A percentile compares a stretch with the other conserved stretches of the same genome.
Conservation (phyloP, 2,113 vertebrate genomes). For the Eptesicus fuscus region DNA sequence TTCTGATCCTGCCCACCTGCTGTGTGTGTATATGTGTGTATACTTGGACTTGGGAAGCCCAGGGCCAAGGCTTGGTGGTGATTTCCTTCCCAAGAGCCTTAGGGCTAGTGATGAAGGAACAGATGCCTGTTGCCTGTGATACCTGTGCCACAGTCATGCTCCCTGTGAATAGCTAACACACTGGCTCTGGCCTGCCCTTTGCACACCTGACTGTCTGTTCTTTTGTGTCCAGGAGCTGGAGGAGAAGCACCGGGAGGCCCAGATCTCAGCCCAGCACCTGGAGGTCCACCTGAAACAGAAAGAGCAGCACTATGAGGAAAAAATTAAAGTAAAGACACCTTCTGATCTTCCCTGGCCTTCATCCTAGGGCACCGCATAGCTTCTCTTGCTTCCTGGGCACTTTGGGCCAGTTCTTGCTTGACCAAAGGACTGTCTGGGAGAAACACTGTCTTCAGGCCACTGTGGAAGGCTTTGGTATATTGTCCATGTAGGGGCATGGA, state of each 20-base stretch:
- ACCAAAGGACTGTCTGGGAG: background rate
- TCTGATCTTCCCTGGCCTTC: conserved; percentile 22
- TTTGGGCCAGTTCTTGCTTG: background rate
- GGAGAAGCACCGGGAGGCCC: conserved; percentile 93
- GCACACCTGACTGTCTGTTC: conserved; percentile 50
- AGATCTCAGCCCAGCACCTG: conserved; percentile 91
- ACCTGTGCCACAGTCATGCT: conserved; percentile 36
- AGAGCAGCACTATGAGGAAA: conserved; percentile 96
- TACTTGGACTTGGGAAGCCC: conserved; percentile 39
- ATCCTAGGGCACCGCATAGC: background rate
- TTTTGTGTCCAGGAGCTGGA: conserved; percentile 90
- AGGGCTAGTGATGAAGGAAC: conserved; percentile 46
- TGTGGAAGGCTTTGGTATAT: background rate
- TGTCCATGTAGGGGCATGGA: background rate
- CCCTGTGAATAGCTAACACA: conserved; percentile 10
- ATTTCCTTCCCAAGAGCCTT: conserved; percentile 44
- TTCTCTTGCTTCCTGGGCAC: background rate
- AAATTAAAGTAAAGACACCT: conserved; percentile 92
- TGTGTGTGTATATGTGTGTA: background rate
- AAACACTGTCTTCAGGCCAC: background rate
- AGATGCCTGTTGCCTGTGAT: conserved; percentile 14
- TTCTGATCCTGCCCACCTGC: background rate
- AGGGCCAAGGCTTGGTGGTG: background rate
- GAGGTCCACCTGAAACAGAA: conserved; percentile 97
- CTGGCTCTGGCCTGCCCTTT: background rate